These are phyloP conservation scores for Tauraco erythrolophus DNA, from an alignment of 2,113 vertebrate species.

Conservation along the genomic window DNA sequence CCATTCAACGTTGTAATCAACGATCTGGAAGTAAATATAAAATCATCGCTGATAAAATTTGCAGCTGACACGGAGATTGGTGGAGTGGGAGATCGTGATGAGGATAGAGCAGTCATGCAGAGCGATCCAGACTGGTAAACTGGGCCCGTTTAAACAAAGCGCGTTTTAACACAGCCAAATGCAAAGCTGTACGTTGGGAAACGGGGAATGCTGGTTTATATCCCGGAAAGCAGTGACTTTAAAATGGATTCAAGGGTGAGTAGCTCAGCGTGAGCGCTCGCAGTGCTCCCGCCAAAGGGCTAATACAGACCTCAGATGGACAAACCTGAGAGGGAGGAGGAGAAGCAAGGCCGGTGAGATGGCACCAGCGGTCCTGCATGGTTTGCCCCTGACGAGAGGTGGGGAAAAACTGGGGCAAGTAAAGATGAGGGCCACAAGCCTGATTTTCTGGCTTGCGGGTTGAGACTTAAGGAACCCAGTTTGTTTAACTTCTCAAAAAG, in stretches of 20 bases:
- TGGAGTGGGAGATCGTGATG: slow-evolving; percentile 37
- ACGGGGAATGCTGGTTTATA: not conserved
- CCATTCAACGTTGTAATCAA: not conserved
- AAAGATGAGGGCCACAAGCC: not conserved
- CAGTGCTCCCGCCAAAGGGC: not conserved
- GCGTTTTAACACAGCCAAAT: not conserved
- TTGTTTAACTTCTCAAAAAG: not conserved
- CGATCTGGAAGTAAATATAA: slow-evolving; percentile 47
- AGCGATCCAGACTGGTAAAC: slow-evolving; percentile 32
- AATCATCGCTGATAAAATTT: slow-evolving; percentile 40
- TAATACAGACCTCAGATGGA: not conserved
- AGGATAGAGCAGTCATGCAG: slow-evolving; percentile 25
- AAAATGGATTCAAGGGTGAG: not conserved
- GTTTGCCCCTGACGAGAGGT: not conserved
- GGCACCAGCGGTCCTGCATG: not conserved
- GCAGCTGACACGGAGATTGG: not conserved
- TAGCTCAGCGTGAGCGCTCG: not conserved
- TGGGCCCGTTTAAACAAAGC: not conserved
- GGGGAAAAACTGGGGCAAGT: not conserved
- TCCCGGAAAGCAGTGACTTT: not conserved
- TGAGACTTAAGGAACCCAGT: not conserved
- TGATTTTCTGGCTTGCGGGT: not conserved
- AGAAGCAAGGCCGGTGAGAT: not conserved
- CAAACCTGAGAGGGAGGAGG: not conserved
- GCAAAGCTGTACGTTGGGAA: not conserved